Evolutionary conservation across 2,888 invertebrate species (phyloP).

Genomic region (Octonoba sinensis): DNA sequence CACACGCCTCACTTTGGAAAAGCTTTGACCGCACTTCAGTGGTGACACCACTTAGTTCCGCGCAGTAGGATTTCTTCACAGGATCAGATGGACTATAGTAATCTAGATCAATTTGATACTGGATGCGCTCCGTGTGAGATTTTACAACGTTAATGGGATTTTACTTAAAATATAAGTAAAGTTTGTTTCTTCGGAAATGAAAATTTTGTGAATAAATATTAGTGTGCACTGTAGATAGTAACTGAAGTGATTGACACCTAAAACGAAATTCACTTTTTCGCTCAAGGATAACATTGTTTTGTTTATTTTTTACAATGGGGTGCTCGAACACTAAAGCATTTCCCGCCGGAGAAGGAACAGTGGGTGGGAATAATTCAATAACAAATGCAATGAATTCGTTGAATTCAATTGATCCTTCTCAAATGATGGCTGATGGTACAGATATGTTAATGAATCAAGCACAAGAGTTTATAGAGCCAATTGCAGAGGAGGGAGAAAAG

Average conservation of each 20-base stretch:
- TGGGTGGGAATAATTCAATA: constrained; percentile 31
- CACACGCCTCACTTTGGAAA: constrained; percentile 26
- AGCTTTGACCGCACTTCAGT: background rate
- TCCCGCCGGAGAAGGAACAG: constrained; percentile 8
- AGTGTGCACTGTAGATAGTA: too few species aligned
- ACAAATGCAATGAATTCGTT: constrained; percentile 49
- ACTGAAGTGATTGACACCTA: too few species aligned
- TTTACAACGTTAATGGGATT: too few species aligned
- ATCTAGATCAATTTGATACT: too few species aligned
- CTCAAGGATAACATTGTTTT: background rate
- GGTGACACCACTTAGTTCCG: background rate
- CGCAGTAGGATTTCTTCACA: background rate
- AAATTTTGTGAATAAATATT: too few species aligned
- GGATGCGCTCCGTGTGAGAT: too few species aligned
- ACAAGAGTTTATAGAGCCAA: background rate
- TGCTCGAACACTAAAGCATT: constrained; percentile 55
- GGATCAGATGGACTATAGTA: too few species aligned
- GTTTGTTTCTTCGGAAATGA: too few species aligned
- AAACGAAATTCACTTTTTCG: background rate
- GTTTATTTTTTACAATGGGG: constrained; percentile 26
- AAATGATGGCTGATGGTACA: constrained; percentile 32
- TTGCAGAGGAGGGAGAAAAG: constrained; percentile 28
- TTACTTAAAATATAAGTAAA: too few species aligned
- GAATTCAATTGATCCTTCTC: constrained; percentile 38
- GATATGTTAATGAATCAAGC: constrained; percentile 16